Conservation (phyloP, 2,797 vertebrate genomes). For the Clarias laeviceps region DNA sequence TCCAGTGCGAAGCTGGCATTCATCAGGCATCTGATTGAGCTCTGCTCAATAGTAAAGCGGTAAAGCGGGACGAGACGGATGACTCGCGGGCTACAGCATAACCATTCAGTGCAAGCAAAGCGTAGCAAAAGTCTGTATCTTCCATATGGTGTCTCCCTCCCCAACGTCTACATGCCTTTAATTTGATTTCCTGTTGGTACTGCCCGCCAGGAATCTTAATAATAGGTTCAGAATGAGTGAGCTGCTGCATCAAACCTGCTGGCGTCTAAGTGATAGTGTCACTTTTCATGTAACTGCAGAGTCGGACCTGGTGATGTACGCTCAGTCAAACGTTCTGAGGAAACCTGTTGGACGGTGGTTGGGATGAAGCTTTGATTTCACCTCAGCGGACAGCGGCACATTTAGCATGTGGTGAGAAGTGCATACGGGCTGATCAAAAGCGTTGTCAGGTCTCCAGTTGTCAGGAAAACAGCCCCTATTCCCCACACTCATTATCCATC, state of each 20-base stretch:
- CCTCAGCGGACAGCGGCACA: conserved; percentile 38
- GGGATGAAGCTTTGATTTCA: conserved; percentile 30
- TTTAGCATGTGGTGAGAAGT: conserved; percentile 42
- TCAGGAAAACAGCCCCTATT: conserved; percentile 37
- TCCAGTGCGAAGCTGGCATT: conserved; percentile 69
- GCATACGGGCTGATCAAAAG: conserved; percentile 52
- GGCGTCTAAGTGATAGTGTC: conserved; percentile 30
- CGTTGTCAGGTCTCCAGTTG: conserved; percentile 37
- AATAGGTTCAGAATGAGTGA: conserved; percentile 21
- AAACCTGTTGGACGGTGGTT: conserved; percentile 4
- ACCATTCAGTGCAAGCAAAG: conserved; percentile 47
- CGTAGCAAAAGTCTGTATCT: conserved; percentile 15
- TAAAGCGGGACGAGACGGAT: conserved; percentile 65
- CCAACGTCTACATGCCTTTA: background rate
- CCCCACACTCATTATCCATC: conserved; percentile 44
- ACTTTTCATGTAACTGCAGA: conserved; percentile 13
- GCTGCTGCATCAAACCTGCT: conserved; percentile 21
- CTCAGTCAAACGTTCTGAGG: conserved; percentile 6
- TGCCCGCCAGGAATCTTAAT: conserved; percentile 24
- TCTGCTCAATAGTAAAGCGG: conserved; percentile 68
- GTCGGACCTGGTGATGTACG: conserved; percentile 27
- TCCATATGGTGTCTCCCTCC: conserved; percentile 7
- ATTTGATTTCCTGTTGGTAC: conserved; percentile 20
- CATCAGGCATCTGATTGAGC: conserved; percentile 66
- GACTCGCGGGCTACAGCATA: conserved; percentile 53